Evolutionary conservation across 2,113 vertebrate species (phyloP).

Genomic region (Saimiri boliviensis): DNA sequence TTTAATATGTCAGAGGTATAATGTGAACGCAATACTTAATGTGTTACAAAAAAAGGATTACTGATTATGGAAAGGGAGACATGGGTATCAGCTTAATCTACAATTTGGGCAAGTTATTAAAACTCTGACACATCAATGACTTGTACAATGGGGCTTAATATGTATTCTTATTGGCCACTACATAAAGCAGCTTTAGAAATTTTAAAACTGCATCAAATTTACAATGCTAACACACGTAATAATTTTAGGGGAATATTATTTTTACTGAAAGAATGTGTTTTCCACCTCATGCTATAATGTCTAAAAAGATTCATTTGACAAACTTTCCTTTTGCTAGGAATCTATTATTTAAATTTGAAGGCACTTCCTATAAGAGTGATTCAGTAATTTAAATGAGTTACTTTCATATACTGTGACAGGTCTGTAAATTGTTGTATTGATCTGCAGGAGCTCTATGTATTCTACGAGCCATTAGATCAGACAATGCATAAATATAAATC

Average conservation of each 20-base stretch:
- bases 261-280: neutral
- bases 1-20: neutral
- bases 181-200: neutral
- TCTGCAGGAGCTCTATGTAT: neutral
- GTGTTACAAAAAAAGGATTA: neutral
- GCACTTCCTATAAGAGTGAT: neutral
- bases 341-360: conserved; percentile 51
- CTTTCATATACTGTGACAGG: neutral
- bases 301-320: neutral
- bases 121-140: neutral
- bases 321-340: neutral
- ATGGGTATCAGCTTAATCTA: neutral
- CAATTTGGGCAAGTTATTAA: neutral
- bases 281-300: neutral
- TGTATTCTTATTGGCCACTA: neutral
- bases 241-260: neutral
- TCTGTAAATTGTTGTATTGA: conserved; percentile 60
- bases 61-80: neutral
- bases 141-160: neutral
- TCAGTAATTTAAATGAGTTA: conserved; percentile 13
- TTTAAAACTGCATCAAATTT: neutral
- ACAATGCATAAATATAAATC: conserved; percentile 33
- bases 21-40: neutral
- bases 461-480: conserved; percentile 11
- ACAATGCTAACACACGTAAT: neutral